Percentiles rank a stretch among this genome's conserved stretches.
Conservation (phyloP, 2,113 vertebrate species). For the Aphyosemion australe region DNA sequence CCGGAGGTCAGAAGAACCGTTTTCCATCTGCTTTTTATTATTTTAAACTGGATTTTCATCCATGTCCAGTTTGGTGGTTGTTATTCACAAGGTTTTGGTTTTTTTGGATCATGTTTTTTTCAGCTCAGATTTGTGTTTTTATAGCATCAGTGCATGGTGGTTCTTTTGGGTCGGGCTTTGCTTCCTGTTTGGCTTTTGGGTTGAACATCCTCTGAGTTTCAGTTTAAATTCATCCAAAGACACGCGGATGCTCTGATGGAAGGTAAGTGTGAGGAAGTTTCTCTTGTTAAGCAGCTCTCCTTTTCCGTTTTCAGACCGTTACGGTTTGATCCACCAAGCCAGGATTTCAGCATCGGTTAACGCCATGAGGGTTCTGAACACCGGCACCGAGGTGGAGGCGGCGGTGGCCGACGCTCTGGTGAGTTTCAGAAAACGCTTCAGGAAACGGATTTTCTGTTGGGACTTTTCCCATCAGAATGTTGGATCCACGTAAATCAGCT, state of each 20-base stretch:
- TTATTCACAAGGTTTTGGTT: too few relatives aligned
- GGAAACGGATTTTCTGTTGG: too few relatives aligned
- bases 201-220: not conserved
- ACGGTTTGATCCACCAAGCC: slow-evolving; percentile 91
- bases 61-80: too few relatives aligned
- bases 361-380: slow-evolving; percentile 94
- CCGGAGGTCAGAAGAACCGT: too few relatives aligned
- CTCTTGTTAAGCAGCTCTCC: too few relatives aligned
- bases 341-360: slow-evolving; percentile 93
- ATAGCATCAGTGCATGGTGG: not conserved
- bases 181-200: slow-evolving; percentile 19
- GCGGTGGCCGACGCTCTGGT: slow-evolving; percentile 97
- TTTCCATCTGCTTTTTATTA: too few relatives aligned
- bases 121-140: not conserved
- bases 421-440: slow-evolving; percentile 56
- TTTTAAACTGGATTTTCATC: too few relatives aligned
- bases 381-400: slow-evolving; percentile 96
- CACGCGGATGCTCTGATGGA: too few relatives aligned
- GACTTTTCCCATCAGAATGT: too few relatives aligned
- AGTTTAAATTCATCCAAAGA: not conserved
- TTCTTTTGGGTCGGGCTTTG: not conserved
- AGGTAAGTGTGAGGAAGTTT: not conserved
- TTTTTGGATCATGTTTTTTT: too few relatives aligned
- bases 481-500: too few relatives aligned
- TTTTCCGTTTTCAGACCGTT: slow-evolving; percentile 83